Evolutionary conservation across 2,888 invertebrate genomes (phyloP).

Genomic region (Tribolium freemani): DNA sequence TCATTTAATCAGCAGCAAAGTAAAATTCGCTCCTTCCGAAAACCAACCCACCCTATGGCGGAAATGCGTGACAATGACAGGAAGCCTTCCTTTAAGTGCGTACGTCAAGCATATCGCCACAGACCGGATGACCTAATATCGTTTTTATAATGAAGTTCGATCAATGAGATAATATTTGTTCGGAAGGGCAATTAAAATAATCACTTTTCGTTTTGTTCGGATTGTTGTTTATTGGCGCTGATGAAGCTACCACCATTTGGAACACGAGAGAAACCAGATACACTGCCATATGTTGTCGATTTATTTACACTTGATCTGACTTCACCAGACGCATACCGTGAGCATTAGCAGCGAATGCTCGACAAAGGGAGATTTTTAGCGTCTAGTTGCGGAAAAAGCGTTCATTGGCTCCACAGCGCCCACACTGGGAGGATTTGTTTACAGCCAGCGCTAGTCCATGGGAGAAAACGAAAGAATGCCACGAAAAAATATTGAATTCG

Average conservation of each 20-base stretch:
- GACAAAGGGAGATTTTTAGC: slow-evolving; percentile 11
- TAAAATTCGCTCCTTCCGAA: slow-evolving; percentile 2
- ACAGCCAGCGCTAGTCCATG: background rate
- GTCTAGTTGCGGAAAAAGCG: slow-evolving; percentile 27
- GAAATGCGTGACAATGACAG: slow-evolving; percentile 53
- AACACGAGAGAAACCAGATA: slow-evolving; percentile 29
- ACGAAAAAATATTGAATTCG: too few relatives aligned
- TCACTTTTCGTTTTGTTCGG: background rate
- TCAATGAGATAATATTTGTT: slow-evolving; percentile 12
- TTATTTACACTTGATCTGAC: slow-evolving; percentile 49
- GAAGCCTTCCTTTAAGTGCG: slow-evolving; percentile 51
- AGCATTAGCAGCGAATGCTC: background rate
- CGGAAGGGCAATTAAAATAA: slow-evolving; percentile 10
- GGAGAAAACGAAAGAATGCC: background rate
- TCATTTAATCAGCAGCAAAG: background rate
- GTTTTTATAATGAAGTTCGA: slow-evolving; percentile 27
- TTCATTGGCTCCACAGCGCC: slow-evolving; percentile 3
- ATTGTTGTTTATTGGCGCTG: slow-evolving; percentile 1
- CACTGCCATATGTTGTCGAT: slow-evolving; percentile 46
- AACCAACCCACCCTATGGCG: slow-evolving; percentile 37
- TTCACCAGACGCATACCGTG: slow-evolving; percentile 14
- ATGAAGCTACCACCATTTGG: slow-evolving; percentile 27
- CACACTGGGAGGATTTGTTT: slow-evolving; percentile 6
- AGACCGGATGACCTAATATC: slow-evolving; percentile 41
- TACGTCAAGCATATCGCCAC: slow-evolving; percentile 53